phyloP scores from a whole-genome alignment of 2,113 vertebrate species.

The Entelurus aequoreus region DNA sequence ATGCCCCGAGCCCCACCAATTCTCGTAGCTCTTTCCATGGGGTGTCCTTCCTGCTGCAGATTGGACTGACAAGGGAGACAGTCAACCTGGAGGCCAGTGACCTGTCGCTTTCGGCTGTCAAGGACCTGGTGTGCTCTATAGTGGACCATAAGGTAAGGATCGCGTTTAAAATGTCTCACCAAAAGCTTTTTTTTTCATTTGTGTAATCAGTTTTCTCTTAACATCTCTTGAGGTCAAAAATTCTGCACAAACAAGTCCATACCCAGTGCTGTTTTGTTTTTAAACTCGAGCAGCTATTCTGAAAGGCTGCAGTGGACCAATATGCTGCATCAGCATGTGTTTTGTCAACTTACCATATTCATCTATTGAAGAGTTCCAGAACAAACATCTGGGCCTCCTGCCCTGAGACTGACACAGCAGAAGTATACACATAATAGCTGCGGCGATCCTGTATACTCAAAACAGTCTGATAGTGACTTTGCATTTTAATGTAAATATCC shows the following conservation, averaged over 20 bases:
- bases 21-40: slow-evolving; percentile 88
- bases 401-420: slow-evolving; percentile 45
- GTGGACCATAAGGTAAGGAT: slow-evolving; percentile 94
- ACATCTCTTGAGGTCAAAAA: slow-evolving; percentile 4
- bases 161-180: background rate
- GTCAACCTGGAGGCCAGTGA: slow-evolving; percentile 92
- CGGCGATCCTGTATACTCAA: slow-evolving; percentile 27
- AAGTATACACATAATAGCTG: slow-evolving; percentile 30
- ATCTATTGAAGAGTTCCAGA: slow-evolving; percentile 49
- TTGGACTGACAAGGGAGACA: slow-evolving; percentile 93
- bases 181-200: background rate
- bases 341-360: slow-evolving; percentile 40
- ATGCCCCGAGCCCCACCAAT: slow-evolving; percentile 85
- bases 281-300: slow-evolving; percentile 7
- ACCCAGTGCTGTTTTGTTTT: slow-evolving; percentile 8
- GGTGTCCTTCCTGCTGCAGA: slow-evolving; percentile 92
- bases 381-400: slow-evolving; percentile 51
- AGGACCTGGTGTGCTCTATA: slow-evolving; percentile 94
- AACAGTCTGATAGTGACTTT: slow-evolving; percentile 10
- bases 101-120: slow-evolving; percentile 88
- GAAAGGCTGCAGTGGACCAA: background rate
- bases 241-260: slow-evolving; percentile 2
- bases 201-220: background rate
- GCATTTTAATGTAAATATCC: slow-evolving; percentile 14
- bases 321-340: slow-evolving; percentile 23